A percentile compares a stretch with the other conserved stretches of the same genome.
Evolutionary conservation across 2,797 vertebrate genomes (phyloP).

Genomic region (Halcyon leucocephala): DNA sequence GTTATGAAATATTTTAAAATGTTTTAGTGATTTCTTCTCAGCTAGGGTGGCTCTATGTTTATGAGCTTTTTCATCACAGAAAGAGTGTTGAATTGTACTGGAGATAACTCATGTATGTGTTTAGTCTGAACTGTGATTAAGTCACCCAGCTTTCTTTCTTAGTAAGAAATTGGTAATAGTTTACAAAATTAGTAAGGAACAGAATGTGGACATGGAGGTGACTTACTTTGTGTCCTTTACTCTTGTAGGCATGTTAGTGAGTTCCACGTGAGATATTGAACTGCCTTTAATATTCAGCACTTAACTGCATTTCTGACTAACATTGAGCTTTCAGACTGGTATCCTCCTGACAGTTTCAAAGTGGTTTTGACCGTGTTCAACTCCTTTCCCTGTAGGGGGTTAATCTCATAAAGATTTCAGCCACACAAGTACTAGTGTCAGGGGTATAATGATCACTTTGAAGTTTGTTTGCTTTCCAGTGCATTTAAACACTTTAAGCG

Average conservation of each 20-base stretch:
- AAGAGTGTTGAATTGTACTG: not conserved
- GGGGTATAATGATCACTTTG: slow-evolving; percentile 87
- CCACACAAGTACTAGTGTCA: slow-evolving; percentile 81
- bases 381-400: slow-evolving; percentile 80
- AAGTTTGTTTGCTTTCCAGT: slow-evolving; percentile 85
- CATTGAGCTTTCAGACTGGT: slow-evolving; percentile 64
- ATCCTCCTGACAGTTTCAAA: slow-evolving; percentile 78
- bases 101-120: not conserved
- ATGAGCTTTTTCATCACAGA: not conserved
- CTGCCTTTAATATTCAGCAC: slow-evolving; percentile 30
- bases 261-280: not conserved
- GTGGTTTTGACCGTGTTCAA: slow-evolving; percentile 77
- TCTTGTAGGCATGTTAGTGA: not conserved
- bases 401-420: slow-evolving; percentile 88
- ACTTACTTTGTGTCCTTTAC: not conserved
- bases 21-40: not conserved
- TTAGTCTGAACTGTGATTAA: slow-evolving; percentile 13
- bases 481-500: slow-evolving; percentile 83
- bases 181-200: not conserved
- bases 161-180: not conserved
- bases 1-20: not conserved
- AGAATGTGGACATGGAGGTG: not conserved
- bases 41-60: not conserved
- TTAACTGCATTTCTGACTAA: slow-evolving; percentile 53
- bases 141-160: not conserved